These are phyloP conservation scores for Stomatorhinus walkeri DNA, from an alignment of 2,797 vertebrate genomes.

Conservation along the genomic window DNA sequence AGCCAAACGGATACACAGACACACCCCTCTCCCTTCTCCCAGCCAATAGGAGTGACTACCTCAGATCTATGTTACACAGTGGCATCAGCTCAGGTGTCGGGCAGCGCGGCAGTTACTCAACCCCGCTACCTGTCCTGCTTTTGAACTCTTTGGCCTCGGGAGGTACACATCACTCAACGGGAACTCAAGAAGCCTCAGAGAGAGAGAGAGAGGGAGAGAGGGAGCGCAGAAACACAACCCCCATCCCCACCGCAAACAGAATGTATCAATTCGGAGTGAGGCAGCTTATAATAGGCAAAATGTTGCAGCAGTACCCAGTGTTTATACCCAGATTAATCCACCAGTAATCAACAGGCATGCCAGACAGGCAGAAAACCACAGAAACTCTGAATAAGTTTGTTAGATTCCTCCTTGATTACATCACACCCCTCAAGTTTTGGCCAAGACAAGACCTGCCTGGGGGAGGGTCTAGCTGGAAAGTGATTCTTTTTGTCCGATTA, in stretches of 20 bases:
- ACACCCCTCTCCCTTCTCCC: background rate
- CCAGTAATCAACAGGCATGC: background rate
- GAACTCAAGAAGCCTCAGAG: background rate
- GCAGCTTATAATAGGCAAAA: background rate
- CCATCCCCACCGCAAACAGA: background rate
- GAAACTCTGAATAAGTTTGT: background rate
- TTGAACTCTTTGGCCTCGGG: background rate
- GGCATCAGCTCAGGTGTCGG: background rate
- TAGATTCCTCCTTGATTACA: conserved; percentile 18
- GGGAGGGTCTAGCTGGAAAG: background rate
- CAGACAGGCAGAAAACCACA: background rate
- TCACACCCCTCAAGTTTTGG: conserved; percentile 19
- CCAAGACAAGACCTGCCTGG: background rate
- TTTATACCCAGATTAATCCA: background rate
- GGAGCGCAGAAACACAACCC: background rate
- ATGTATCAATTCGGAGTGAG: background rate
- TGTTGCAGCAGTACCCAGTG: background rate
- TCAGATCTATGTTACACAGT: background rate
- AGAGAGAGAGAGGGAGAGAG: background rate
- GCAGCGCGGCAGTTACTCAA: background rate
- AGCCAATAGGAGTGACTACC: background rate
- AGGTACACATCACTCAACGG: background rate
- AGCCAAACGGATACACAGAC: background rate
- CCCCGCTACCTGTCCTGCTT: background rate
- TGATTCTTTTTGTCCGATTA: background rate